phyloP scores from a whole-genome alignment of 2,113 vertebrate species.

The Chloroceryle aenea region DNA sequence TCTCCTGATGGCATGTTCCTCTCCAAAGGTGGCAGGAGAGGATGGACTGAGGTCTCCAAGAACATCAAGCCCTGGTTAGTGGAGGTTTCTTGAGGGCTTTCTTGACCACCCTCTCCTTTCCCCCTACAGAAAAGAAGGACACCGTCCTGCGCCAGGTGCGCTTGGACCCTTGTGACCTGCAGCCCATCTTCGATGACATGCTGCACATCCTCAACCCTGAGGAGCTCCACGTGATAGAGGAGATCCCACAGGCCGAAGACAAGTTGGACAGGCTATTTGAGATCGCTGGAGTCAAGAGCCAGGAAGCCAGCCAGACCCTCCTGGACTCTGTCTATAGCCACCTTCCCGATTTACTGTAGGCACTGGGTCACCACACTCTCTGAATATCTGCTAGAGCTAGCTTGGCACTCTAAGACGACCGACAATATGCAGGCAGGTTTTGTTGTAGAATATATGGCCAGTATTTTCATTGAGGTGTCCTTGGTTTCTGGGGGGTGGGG shows the following conservation, averaged over 20 bases:
- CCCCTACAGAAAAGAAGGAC: conserved; percentile 93
- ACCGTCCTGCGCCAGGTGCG: conserved; percentile 96
- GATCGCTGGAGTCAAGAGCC: conserved; percentile 95
- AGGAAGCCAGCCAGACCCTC: conserved; percentile 97
- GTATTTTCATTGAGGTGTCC: conserved; percentile 70
- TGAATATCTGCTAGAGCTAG: conserved; percentile 64
- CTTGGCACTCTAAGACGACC: conserved; percentile 61
- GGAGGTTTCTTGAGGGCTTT: background rate
- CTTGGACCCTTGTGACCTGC: conserved; percentile 94
- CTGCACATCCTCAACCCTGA: conserved; percentile 95
- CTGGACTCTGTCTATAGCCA: conserved; percentile 98
- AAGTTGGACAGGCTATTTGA: conserved; percentile 95
- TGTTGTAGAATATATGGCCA: conserved; percentile 72
- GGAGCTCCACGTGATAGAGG: conserved; percentile 91
- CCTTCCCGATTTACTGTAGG: conserved; percentile 91
- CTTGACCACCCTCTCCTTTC: background rate
- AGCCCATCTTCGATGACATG: conserved; percentile 98
- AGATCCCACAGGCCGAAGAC: conserved; percentile 92
- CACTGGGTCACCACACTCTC: conserved; percentile 36
- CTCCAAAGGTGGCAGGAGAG: background rate
- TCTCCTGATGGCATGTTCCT: fast-evolving
- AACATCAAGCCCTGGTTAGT: background rate
- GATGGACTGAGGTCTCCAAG: background rate
- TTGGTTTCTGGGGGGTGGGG: conserved; percentile 8
- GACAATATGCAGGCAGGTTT: conserved; percentile 49